Evolutionary conservation across 2,888 invertebrate genomes (phyloP).

Genomic region (Chrysolina oricalcia): DNA sequence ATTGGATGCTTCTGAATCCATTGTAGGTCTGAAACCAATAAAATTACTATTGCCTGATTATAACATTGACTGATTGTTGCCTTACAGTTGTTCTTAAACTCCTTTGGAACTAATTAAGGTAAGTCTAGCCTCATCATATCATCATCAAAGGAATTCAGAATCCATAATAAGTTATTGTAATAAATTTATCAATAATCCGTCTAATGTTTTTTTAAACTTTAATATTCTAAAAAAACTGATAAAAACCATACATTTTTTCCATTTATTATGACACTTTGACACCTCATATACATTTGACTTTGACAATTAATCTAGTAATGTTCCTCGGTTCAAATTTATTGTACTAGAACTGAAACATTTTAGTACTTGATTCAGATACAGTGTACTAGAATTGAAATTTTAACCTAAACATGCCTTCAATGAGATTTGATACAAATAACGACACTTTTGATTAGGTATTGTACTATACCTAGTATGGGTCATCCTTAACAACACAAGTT

Average conservation of each 20-base stretch:
- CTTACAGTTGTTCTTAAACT: conserved; percentile 9
- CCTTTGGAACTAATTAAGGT: not conserved
- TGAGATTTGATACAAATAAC: too few species aligned
- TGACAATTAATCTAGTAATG: too few species aligned
- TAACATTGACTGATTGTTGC: not conserved
- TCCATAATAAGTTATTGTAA: not conserved
- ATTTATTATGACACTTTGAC: not conserved
- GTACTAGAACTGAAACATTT: too few species aligned
- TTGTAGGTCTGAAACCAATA: conserved; percentile 43
- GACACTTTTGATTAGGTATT: too few species aligned
- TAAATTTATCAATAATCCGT: too few species aligned
- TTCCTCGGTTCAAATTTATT: too few species aligned
- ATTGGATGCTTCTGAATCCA: conserved; percentile 74
- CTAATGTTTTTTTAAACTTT: too few species aligned
- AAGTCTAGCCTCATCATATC: not conserved
- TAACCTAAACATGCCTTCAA: too few species aligned
- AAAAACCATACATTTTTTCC: not conserved
- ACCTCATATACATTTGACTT: not conserved
- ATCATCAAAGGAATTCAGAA: not conserved
- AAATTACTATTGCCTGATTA: not conserved
- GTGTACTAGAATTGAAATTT: too few species aligned
- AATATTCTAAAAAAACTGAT: not conserved
- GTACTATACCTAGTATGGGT: too few species aligned
- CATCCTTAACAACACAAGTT: too few species aligned
- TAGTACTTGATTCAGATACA: too few species aligned